Base-by-base conservation (phyloP, 92 coral and sea anemone species). In the Zoanthus solanderi region DNA sequence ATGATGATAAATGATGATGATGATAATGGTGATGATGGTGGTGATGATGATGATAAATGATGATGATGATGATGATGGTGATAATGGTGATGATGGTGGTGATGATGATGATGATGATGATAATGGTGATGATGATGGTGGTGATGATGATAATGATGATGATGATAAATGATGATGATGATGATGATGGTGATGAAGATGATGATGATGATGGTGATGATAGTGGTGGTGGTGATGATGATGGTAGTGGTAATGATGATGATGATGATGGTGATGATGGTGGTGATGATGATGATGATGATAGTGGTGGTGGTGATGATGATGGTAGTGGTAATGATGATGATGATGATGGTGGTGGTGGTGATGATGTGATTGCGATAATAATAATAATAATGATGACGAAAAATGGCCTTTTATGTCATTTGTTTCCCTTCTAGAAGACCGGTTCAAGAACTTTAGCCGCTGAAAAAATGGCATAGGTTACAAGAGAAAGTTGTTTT, bases 401-500 rank as follows among this genome's bases (percentile, higher is more conserved):
- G 56, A n/a, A 23, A 7, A 31, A n/a, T 16, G 23, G 6, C 0
- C 18, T 1, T 17, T 47, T 7, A 4, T 11, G 56, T 50, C 12
- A 7, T 50, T 50, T 7, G 31, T 16, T n/a, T 63, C 28, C 30
- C 69, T 16, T n/a, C 57, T 66, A 86, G 8, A 86, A 75, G 47
- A 86, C 73, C 46, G 90, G 90, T 68, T 87, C 61, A 60, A 87
- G 52, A 60, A 87, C 76, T 68, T 85, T 86, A 1, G 79, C 91
- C 1, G 96, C 96, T 9, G 98, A 95, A 75, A 88, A 86, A 23
- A 95, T 54, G 5, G 93, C 76, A 68, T 66, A 91, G 0, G 92
- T 76, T 56, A 93, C 68, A 72, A 95, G 83, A 0, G 98, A 95
- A 31, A 91, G 65, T 46, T 93, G 96, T 45, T 83, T 91, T 79